Base-by-base conservation (phyloP, 2,888 invertebrate genomes). In the Melipona bicolor region DNA sequence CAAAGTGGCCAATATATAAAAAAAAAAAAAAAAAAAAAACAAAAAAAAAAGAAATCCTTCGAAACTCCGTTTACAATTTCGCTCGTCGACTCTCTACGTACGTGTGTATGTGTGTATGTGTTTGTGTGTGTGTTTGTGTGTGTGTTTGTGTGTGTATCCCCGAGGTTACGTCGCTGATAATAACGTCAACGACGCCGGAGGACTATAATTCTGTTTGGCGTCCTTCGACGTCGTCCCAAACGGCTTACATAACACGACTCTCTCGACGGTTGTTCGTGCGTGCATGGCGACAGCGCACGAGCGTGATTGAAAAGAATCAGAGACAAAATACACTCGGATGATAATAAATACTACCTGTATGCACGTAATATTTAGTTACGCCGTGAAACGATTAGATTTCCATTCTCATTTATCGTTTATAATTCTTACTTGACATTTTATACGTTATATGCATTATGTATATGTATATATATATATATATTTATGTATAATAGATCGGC, bases 261-360 rank as follows among this genome's bases (percentile, higher is more conserved):
- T 43, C 21, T 49, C 43, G 59, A 59, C 13, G 3, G 5, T 49
- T 15, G 32, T 36, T 24, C 19, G 24, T 27, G 59, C 24, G 43
- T 59, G 59, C 27, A 13, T 13, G 17, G 24, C 5, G 15, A 24
- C 11, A 27, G 62, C 32, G 90, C 88, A 73, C 85, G 86, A 85
- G 83, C 89, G 81, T 32, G 86, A 85, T 84, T 83, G 92, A 93
- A 93, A 92, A 93, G 83, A 81, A 88, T 92, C 91, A 91, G 91
- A 92, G 92, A 94, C 92, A 92, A 27, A 92, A 32, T 94, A 94
- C 92, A 93, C 36, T 36, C 9, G 36, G 36, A 36, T 91, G 93
- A 93, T 93, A 93, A 93, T 94, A 93, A 93, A 93, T 93, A 93
- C 92, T 93, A 94, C 91, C 92, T 93, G 90, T 93, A 92, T 92